Evolutionary conservation across 2,888 invertebrate genomes (phyloP), one percentile per base, ranked within the genome.

Genomic region (Atherix ibis): DNA sequence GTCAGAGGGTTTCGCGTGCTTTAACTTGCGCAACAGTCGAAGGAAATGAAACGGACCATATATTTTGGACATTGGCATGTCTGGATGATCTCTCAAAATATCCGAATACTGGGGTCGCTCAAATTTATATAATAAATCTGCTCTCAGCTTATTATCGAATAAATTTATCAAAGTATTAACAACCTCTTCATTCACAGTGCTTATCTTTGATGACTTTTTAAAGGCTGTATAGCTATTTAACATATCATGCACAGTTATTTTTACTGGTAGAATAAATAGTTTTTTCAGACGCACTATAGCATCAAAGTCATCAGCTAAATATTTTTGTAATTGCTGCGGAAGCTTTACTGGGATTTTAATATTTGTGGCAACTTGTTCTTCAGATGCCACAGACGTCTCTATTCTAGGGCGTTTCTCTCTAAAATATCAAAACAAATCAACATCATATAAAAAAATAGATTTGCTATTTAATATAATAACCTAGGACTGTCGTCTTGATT

Each of bases 251-350:
- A 91, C 89, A 0, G 79, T 83, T 25, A 76, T 66, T 53, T 82
- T 83, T 17, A 87, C 81, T 0, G 94, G 94, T 15, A 94, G 58
- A 34, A 78, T 73, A 5, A 78, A 71, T 5, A 88, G 63, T 62
- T 91, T 87, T 52, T 84, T 82, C 50, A 92, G 87, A 15, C 85
- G 67, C 0, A 77, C 80, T 37, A 95, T 78, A 1, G 85, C 73
- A 53, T 94, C 91, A 82, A 88, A 91, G 58, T 95, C 95, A 56
- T 95, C 94, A 0, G 92, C 87, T 1, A 95, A 67, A 72, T 84
- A 84, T 4, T 82, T 79, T 56, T 91, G 92, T 4, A 95, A 62
- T 52, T 89, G 88, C 51, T 95, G 91, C 0, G 94, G 91, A 36
- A 95, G 78, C 61, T 82, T 84, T 17, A 95, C 82, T 63, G 85